These are phyloP conservation scores for Oscheius sp. DNA, from an alignment of 2,888 invertebrate species.

Conservation along the genomic window DNA sequence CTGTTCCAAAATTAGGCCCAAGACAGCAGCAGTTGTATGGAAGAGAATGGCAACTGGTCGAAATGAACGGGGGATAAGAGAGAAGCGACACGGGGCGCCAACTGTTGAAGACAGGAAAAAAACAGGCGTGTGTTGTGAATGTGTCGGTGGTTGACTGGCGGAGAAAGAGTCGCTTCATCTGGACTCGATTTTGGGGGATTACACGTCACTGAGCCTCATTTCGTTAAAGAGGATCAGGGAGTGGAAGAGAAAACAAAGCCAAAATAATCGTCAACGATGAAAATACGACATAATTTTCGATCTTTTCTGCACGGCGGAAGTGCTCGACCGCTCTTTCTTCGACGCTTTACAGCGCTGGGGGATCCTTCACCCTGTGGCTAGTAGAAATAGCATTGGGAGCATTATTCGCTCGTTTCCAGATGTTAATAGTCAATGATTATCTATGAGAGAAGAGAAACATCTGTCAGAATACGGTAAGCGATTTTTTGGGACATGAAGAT, in stretches of 20 bases:
- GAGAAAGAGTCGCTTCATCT: neutral
- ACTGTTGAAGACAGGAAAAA: conserved; percentile 1
- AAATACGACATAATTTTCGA: neutral
- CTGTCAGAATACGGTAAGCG: too few relatives aligned
- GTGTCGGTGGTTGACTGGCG: neutral
- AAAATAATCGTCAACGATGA: too few relatives aligned
- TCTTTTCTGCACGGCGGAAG: neutral
- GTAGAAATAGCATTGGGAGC: conserved; percentile 7
- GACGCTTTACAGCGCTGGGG: neutral
- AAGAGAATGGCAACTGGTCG: conserved; percentile 5
- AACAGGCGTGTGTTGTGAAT: too few relatives aligned
- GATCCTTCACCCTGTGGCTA: neutral
- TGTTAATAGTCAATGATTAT: neutral
- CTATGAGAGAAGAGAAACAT: too few relatives aligned
- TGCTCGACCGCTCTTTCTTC: neutral
- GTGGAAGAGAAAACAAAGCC: neutral
- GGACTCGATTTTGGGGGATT: neutral
- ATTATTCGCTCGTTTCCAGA: conserved; percentile 24
- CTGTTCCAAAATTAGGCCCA: neutral
- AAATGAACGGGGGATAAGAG: neutral
- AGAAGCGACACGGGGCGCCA: neutral
- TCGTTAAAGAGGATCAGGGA: too few relatives aligned
- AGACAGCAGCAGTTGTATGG: neutral
- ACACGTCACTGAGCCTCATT: too few relatives aligned
- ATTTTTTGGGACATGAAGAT: too few relatives aligned